Evolutionary conservation across 1,140 invertebrate genomes (phyloP).

Genomic region (Choristoneura fumiferana): DNA sequence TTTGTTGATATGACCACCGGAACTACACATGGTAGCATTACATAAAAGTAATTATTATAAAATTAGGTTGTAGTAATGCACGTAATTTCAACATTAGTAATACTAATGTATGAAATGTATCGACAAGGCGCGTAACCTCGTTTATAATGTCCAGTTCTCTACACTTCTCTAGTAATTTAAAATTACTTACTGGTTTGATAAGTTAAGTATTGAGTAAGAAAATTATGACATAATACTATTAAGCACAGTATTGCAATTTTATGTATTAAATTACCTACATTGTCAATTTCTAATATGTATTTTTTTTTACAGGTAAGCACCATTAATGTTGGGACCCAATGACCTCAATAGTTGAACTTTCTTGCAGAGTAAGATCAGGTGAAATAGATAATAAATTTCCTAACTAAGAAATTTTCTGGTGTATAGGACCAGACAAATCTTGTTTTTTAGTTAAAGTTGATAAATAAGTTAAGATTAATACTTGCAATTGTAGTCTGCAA

Average conservation of each 20-base stretch:
- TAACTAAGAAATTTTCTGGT: too few species aligned
- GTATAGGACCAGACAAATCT: too few species aligned
- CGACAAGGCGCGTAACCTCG: slow-evolving; percentile 6
- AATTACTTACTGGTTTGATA: slow-evolving; percentile 1
- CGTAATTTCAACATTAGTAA: slow-evolving; percentile 8
- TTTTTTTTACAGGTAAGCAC: slow-evolving; percentile 13
- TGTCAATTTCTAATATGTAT: slow-evolving; percentile 3
- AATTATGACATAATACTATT: slow-evolving; percentile 5
- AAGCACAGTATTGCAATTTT: not conserved
- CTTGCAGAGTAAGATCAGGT: too few species aligned
- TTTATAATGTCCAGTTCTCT: slow-evolving; percentile 2
- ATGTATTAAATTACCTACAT: not conserved
- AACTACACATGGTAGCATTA: not conserved
- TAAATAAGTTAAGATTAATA: too few species aligned
- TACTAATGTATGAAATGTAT: not conserved
- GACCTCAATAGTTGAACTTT: too few species aligned
- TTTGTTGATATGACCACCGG: not conserved
- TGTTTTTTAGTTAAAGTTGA: too few species aligned
- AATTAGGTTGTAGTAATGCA: not conserved
- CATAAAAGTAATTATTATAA: slow-evolving; percentile 13
- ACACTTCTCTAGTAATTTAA: not conserved
- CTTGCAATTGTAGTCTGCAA: too few species aligned
- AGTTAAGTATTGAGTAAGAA: slow-evolving; percentile 12
- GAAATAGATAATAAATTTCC: too few species aligned
- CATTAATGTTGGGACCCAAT: too few species aligned